phyloP scores from a whole-genome alignment of 1,140 invertebrate genomes.

The Agraylea sexmaculata region DNA sequence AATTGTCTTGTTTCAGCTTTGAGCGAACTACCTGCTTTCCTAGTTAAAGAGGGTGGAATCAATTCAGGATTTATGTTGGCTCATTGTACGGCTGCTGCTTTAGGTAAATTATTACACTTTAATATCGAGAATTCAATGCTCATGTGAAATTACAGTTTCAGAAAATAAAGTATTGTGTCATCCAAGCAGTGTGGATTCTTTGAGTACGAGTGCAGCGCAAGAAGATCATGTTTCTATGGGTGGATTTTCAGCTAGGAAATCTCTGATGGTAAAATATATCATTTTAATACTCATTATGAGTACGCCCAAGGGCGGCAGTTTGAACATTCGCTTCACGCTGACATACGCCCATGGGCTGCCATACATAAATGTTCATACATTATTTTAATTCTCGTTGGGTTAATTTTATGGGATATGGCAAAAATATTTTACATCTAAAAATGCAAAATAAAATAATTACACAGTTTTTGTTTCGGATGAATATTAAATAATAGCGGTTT shows the following conservation, averaged over 20 bases:
- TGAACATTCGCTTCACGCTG: too few species aligned
- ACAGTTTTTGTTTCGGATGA: too few species aligned
- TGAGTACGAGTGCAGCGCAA: conserved; percentile 62
- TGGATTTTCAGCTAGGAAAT: conserved; percentile 59
- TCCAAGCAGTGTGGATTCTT: conserved; percentile 58
- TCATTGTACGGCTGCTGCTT: conserved; percentile 58
- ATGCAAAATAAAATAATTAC: too few species aligned
- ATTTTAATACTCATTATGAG: too few species aligned
- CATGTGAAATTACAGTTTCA: conserved; percentile 37
- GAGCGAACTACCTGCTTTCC: conserved; percentile 57
- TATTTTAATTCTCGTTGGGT: too few species aligned
- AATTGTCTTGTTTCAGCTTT: conserved; percentile 34
- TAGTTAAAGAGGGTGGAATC: conserved; percentile 57
- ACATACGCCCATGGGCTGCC: too few species aligned
- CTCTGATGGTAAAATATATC: conserved; percentile 36
- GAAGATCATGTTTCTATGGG: conserved; percentile 73
- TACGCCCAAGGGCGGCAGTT: too few species aligned
- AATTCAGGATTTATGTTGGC: conserved; percentile 72
- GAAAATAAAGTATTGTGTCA: conserved; percentile 69
- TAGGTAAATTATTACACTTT: conserved; percentile 37
- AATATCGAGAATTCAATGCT: not conserved
- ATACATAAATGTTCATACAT: too few species aligned
- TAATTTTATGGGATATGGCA: too few species aligned
- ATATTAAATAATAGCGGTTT: too few species aligned
- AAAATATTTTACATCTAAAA: too few species aligned